These are phyloP conservation scores for Nephotettix cincticeps DNA, from an alignment of 1,140 invertebrate genomes.

Conservation along the genomic window DNA sequence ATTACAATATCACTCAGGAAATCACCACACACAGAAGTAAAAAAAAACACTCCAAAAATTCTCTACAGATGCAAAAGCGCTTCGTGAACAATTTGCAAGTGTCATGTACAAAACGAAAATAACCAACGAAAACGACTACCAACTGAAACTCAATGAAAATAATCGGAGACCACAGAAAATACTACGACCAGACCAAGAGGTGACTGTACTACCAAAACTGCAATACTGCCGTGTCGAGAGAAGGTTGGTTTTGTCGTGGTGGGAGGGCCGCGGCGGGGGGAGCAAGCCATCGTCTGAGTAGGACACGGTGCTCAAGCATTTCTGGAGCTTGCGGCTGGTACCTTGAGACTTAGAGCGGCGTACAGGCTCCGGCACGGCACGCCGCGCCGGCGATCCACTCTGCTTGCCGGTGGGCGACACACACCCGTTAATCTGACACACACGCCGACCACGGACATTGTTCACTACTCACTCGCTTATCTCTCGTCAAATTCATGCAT, in stretches of 20 bases:
- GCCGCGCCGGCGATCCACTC: constrained; percentile 43
- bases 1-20: no score
- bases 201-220: constrained; percentile 86
- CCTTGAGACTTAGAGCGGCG: constrained; percentile 82
- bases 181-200: constrained; percentile 31
- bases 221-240: constrained; percentile 83
- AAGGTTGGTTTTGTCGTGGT: constrained; percentile 58
- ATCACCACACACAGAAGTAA: background rate
- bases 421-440: constrained; percentile 39
- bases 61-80: background rate
- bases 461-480: constrained; percentile 7
- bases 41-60: no score
- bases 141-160: background rate
- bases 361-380: constrained; percentile 50
- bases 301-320: constrained; percentile 79
- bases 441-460: background rate
- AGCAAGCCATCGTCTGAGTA: constrained; percentile 62
- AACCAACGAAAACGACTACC: background rate
- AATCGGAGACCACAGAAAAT: constrained; percentile 7
- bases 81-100: constrained; percentile 13
- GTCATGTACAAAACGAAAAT: constrained; percentile 2
- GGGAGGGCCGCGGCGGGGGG: constrained; percentile 51
- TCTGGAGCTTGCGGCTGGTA: constrained; percentile 80
- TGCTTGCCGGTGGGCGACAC: constrained; percentile 38
- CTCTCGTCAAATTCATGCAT: no score